Evolutionary conservation across 2,113 vertebrate species (phyloP), one percentile per base, ranked within the genome.

Genomic region (Laterallus jamaicensis): DNA sequence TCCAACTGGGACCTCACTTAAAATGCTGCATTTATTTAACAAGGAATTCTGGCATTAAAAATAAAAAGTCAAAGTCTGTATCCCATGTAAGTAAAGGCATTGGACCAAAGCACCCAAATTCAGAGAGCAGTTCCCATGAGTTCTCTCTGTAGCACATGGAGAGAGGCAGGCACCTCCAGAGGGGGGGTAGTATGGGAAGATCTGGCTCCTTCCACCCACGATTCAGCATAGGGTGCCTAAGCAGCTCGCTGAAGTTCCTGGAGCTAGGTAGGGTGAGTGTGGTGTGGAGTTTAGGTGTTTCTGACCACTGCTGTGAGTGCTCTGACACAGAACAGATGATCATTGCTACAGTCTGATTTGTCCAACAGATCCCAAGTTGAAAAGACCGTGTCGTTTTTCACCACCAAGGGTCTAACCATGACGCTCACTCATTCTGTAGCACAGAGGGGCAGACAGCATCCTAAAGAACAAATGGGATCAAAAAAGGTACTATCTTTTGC

Each of bases 71-170:
- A 54, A 75, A 47, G 29, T 42, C 37, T 69, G 25, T 64, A 54
- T 40, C 58, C 44, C 11, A 8, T 35, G 2, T 15, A 70, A 76
- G 25, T 66, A 63, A 67, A 62, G 12, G 37, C 66, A 58, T 50
- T 56, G 55, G 32, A 44, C 20, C 28, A 15, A 28, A 64, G 56
- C 1, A 1, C 28, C 17, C 52, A 79, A 35, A 75, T 37, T 52
- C 1, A 0, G 73, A 25, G 1, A 69, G 37, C 62, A 15, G 56
- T 8, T 69, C 67, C 40, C 0, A 5, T 24, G 40, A 9, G 52
- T 28, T 60, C 22, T 54, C 92, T 54, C 62, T 64, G 0, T 3
- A 63, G 49, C 7, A 16, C n/a, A 55, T 12, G 18, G 25, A 69
- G 49, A 44, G 37, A 69, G 54, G 31, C 40, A 52, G 66, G 15